phyloP scores from a whole-genome alignment of 2,888 invertebrate genomes.

The Diarsia mendica region DNA sequence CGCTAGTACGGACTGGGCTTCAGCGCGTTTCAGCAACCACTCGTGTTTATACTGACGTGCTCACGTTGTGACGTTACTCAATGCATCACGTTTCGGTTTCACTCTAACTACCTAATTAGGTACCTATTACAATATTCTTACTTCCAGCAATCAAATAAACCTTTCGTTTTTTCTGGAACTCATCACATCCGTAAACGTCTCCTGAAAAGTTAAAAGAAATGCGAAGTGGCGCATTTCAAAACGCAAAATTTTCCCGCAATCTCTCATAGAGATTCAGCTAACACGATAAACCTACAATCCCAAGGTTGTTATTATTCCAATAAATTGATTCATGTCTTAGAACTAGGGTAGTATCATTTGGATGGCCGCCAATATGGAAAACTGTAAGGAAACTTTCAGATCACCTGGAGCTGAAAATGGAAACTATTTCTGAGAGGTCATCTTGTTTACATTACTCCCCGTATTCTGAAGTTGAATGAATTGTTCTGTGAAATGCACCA shows the following conservation, averaged over 20 bases:
- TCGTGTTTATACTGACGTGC: slow-evolving; percentile 11
- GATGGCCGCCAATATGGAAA: slow-evolving; percentile 10
- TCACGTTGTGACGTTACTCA: slow-evolving; percentile 26
- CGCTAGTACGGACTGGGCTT: slow-evolving; percentile 46
- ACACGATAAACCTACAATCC: not conserved
- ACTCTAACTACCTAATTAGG: slow-evolving; percentile 1
- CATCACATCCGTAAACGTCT: not conserved
- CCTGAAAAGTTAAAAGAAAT: not conserved
- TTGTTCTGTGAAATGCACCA: slow-evolving; percentile 33
- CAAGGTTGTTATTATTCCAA: not conserved
- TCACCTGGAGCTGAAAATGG: slow-evolving; percentile 12
- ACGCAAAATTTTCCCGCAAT: not conserved
- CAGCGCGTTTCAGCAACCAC: slow-evolving; percentile 34
- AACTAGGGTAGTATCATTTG: slow-evolving; percentile 12
- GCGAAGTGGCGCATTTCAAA: not conserved
- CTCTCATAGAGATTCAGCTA: not conserved
- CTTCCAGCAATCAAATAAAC: not conserved
- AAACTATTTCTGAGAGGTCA: slow-evolving; percentile 12
- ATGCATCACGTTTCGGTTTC: slow-evolving; percentile 27
- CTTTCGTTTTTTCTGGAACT: not conserved
- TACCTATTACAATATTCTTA: too few species aligned
- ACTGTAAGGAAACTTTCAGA: not conserved
- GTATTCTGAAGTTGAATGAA: slow-evolving; percentile 40
- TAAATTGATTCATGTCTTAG: slow-evolving; percentile 2
- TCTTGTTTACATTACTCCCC: slow-evolving; percentile 5